Conservation (phyloP, 2,797 vertebrate genomes). For the Gymnoscopelus braueri region DNA sequence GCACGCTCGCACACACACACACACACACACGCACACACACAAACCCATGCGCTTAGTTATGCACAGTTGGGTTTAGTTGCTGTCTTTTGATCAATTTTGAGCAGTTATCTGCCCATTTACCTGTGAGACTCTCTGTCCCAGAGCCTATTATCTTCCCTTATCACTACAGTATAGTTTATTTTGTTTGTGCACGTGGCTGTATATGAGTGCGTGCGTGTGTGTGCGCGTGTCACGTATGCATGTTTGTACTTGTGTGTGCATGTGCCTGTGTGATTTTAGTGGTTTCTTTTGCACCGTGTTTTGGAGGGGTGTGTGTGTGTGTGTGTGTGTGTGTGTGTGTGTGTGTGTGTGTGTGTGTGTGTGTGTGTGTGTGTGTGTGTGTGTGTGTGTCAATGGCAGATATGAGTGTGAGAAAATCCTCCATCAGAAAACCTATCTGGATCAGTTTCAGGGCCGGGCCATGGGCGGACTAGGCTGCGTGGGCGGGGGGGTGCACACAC, state of each 20-base stretch:
- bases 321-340: neutral
- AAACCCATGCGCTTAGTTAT: neutral
- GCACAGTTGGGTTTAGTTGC: slow-evolving; percentile 47
- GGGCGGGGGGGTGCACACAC: neutral
- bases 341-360: slow-evolving; percentile 6
- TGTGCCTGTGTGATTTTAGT: slow-evolving; percentile 10
- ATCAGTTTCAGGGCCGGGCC: slow-evolving; percentile 80
- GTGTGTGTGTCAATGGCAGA: slow-evolving; percentile 63
- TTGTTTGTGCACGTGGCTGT: slow-evolving; percentile 27
- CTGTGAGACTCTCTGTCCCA: slow-evolving; percentile 64
- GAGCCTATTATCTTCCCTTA: slow-evolving; percentile 68
- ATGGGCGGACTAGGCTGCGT: slow-evolving; percentile 41
- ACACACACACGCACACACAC: slow-evolving; percentile 15
- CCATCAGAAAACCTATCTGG: slow-evolving; percentile 71
- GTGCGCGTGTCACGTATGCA: slow-evolving; percentile 11
- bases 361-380: slow-evolving; percentile 18
- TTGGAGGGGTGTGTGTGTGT: slow-evolving; percentile 13
- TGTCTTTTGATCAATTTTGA: slow-evolving; percentile 43
- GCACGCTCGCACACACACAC: slow-evolving; percentile 20
- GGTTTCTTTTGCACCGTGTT: neutral
- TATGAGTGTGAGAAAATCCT: slow-evolving; percentile 81
- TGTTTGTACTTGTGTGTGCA: neutral
- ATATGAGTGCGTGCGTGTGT: slow-evolving; percentile 13
- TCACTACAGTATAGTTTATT: slow-evolving; percentile 51
- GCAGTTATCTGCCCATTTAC: slow-evolving; percentile 61